Conservation (phyloP, 2,797 vertebrate species). For the Gymnocypris eckloni region DNA sequence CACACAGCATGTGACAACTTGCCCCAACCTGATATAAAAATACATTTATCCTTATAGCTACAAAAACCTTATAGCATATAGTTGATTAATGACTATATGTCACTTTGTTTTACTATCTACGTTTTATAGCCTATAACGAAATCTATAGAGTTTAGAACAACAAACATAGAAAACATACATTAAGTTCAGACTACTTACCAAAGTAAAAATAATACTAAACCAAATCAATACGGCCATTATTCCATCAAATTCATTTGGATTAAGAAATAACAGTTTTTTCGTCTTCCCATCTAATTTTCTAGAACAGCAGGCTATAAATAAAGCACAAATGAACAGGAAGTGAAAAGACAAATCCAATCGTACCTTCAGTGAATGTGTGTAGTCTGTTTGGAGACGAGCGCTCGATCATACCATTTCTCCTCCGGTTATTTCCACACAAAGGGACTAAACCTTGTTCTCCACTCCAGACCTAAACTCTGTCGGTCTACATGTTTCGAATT, state of each 20-base stretch:
- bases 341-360: constrained; percentile 12
- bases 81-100: too few relatives aligned
- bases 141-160: not conserved
- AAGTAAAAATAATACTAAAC: not conserved
- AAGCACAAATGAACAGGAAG: not conserved
- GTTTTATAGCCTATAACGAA: not conserved
- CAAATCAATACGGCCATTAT: not conserved
- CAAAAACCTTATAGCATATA: not conserved
- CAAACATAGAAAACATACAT: not conserved
- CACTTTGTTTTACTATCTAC: too few relatives aligned
- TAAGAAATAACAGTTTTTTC: not conserved
- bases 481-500: constrained; percentile 62
- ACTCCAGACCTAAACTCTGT: constrained; percentile 49
- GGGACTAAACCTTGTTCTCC: constrained; percentile 26
- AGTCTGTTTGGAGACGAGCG: constrained; percentile 24
- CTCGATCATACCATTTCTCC: constrained; percentile 26
- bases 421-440: constrained; percentile 44
- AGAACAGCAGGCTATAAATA: too few relatives aligned
- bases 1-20: not conserved
- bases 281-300: not conserved
- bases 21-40: not conserved
- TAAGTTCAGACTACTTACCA: not conserved
- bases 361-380: constrained; percentile 60
- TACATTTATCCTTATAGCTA: not conserved
- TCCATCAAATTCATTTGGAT: not conserved